A percentile compares a stretch with the other conserved stretches of the same genome.
These are phyloP conservation scores for Chlorops oryzae DNA, from an alignment of 1,140 invertebrate genomes.

Conservation along the genomic window DNA sequence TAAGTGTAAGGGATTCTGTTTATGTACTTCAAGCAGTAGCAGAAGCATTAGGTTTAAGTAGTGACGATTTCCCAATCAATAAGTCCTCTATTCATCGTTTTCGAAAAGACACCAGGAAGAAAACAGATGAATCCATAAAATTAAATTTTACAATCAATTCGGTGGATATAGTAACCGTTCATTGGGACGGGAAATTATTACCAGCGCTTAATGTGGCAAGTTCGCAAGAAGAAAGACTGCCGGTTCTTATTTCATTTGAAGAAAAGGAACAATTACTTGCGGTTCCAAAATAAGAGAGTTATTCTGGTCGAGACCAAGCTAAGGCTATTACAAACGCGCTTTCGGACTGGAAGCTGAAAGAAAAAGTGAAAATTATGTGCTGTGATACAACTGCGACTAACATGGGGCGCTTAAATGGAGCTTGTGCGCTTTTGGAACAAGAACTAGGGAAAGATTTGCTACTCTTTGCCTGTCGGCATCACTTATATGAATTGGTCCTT, in stretches of 20 bases:
- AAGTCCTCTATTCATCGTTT: constrained; percentile 10
- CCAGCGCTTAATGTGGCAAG: background rate
- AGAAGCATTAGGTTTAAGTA: constrained; percentile 1
- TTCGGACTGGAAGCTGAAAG: background rate
- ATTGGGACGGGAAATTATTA: constrained; percentile 8
- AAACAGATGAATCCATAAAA: constrained; percentile 9
- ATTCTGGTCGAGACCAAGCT: constrained; percentile 8
- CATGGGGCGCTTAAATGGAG: constrained; percentile 9
- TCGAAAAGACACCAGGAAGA: constrained; percentile 9
- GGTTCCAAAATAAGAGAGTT: constrained; percentile 11
- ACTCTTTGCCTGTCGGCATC: constrained; percentile 5
- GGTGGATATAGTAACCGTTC: constrained; percentile 4
- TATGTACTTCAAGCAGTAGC: constrained; percentile 2
- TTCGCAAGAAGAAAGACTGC: constrained; percentile 6
- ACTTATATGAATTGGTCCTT: background rate
- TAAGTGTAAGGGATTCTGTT: constrained; percentile 7
- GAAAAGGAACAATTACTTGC: constrained; percentile 11
- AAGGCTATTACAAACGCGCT: constrained; percentile 12
- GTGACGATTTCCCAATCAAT: constrained; percentile 7
- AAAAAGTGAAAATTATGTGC: constrained; percentile 16
- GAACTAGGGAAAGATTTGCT: constrained; percentile 8
- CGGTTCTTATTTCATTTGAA: constrained; percentile 4
- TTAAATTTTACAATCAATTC: constrained; percentile 3
- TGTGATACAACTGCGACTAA: constrained; percentile 15
- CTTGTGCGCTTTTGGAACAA: constrained; percentile 10